A percentile compares a stretch with the other conserved stretches of the same genome.
phyloP scores from a whole-genome alignment of 2,797 vertebrate species.

The Pantherophis alleghaniensis region DNA sequence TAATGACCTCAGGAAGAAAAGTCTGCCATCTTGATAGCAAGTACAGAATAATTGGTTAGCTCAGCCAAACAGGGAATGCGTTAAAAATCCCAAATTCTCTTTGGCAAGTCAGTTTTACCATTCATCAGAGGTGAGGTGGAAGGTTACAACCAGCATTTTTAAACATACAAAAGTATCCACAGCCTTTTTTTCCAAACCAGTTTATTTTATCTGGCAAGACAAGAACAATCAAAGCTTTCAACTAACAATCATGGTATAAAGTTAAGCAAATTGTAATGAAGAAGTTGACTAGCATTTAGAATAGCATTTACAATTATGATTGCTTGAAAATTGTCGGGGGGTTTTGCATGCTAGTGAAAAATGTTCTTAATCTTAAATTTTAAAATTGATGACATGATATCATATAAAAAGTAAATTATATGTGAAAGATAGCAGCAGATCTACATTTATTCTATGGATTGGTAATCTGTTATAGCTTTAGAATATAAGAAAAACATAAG shows the following conservation, averaged over 20 bases:
- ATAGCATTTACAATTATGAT: conserved; percentile 14
- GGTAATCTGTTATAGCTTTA: neutral
- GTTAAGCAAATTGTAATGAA: conserved; percentile 56
- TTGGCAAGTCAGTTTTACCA: conserved; percentile 68
- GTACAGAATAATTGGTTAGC: conserved; percentile 72
- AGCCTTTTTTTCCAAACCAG: conserved; percentile 65
- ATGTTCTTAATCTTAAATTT: neutral
- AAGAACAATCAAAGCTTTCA: conserved; percentile 68
- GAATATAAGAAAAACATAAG: neutral
- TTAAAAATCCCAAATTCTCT: conserved; percentile 73
- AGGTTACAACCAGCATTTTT: conserved; percentile 68
- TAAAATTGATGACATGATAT: neutral
- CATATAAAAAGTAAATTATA: neutral
- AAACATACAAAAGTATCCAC: conserved; percentile 68
- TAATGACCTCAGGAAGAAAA: conserved; percentile 74
- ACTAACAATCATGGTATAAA: conserved; percentile 41
- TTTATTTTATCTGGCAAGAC: conserved; percentile 60
- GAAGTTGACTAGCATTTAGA: conserved; percentile 21
- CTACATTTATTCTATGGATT: neutral
- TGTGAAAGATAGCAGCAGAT: neutral
- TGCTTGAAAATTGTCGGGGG: conserved; percentile 14
- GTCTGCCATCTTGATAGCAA: conserved; percentile 72
- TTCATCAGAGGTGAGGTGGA: conserved; percentile 67
- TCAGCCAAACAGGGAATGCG: conserved; percentile 70
- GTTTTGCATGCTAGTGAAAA: neutral